Conservation (phyloP, 2,888 invertebrate species). For the Eristalis tenax region DNA sequence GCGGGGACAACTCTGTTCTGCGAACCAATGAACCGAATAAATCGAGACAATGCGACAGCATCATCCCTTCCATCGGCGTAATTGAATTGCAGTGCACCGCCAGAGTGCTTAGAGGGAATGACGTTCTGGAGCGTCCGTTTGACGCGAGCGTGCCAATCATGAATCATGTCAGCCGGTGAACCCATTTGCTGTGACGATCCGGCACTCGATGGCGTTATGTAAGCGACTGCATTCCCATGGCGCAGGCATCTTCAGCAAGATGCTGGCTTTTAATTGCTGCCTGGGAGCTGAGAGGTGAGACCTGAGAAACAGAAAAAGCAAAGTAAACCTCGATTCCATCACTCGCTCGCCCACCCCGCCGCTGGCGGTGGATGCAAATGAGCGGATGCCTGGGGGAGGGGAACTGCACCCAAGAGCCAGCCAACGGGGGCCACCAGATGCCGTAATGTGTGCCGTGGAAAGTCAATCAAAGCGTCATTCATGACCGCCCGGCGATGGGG, state of each 20-base stretch:
- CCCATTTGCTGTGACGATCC: background rate
- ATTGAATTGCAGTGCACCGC: conserved; percentile 58
- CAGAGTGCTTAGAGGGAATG: background rate
- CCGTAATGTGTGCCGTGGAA: conserved; percentile 51
- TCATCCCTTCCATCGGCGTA: conserved; percentile 43
- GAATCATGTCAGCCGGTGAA: conserved; percentile 32
- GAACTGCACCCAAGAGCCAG: conserved; percentile 6
- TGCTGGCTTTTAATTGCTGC: conserved; percentile 44
- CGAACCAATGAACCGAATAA: conserved; percentile 60
- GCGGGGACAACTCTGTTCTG: conserved; percentile 14
- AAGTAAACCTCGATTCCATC: conserved; percentile 47
- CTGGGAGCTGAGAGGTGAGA: conserved; percentile 11
- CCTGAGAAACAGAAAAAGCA: conserved; percentile 32
- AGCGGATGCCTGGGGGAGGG: conserved; percentile 3
- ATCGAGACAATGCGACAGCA: conserved; percentile 40
- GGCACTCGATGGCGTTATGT: background rate
- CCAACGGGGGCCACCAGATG: conserved; percentile 9
- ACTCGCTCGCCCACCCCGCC: conserved; percentile 48
- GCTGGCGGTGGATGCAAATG: conserved; percentile 48
- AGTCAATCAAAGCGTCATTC: conserved; percentile 60
- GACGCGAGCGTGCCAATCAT: conserved; percentile 37
- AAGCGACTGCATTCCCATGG: conserved; percentile 7
- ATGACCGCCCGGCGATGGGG: conserved; percentile 44
- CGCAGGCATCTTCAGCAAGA: conserved; percentile 10
- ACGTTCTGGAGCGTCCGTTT: conserved; percentile 4